Conservation (phyloP, 2,113 vertebrate species). For the Chaetops frenatus region DNA sequence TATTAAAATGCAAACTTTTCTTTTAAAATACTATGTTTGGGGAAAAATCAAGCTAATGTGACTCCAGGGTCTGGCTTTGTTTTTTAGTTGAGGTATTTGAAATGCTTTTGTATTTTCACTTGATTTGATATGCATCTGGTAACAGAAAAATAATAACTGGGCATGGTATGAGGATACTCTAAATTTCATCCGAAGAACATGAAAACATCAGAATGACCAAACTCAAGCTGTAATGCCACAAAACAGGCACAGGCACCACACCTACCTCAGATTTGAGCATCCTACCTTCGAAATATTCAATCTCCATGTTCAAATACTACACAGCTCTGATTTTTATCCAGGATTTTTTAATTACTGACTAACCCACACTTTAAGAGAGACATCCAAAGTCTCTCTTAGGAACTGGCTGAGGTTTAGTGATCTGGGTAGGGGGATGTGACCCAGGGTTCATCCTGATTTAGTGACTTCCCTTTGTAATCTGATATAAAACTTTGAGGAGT, state of each 20-base stretch:
- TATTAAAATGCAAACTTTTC: not conserved
- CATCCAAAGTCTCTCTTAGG: not conserved
- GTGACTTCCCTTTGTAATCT: not conserved
- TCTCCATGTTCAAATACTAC: not conserved
- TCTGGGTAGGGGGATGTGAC: not conserved
- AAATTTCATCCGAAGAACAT: not conserved
- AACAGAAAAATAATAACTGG: not conserved
- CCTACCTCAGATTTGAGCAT: not conserved
- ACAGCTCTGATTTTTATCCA: not conserved
- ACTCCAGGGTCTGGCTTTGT: not conserved
- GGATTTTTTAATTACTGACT: not conserved
- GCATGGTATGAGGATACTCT: not conserved
- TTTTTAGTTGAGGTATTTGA: not conserved
- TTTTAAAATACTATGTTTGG: not conserved
- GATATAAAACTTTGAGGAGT: not conserved
- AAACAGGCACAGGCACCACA: not conserved
- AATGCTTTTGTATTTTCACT: not conserved
- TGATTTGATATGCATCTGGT: not conserved
- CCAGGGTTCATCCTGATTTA: not conserved
- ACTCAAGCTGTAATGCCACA: not conserved
- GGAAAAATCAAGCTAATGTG: not conserved
- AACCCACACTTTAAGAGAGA: not conserved
- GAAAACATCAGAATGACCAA: not conserved
- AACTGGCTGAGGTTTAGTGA: not conserved
- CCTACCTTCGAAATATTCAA: not conserved